Evolutionary conservation across 1,140 invertebrate species (phyloP).

Genomic region (Bathynomus jamesi): DNA sequence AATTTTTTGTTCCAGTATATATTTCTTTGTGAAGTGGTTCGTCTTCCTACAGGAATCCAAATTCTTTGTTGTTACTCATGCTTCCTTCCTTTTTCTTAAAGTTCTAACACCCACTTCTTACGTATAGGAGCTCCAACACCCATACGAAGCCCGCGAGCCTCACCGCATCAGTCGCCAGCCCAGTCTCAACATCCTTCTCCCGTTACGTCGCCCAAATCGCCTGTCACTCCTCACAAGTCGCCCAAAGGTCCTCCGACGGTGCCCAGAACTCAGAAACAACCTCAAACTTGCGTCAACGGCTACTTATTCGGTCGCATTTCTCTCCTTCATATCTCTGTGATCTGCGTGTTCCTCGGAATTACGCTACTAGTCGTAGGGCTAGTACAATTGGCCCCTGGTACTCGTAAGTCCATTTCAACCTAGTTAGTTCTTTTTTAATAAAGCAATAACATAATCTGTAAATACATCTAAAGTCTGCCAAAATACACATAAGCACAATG

Average conservation of each 20-base stretch:
- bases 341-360: slow-evolving; percentile 59
- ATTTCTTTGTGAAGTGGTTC: too few relatives aligned
- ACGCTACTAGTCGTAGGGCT: slow-evolving; percentile 68
- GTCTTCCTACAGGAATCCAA: not conserved
- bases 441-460: too few relatives aligned
- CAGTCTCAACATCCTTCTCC: slow-evolving; percentile 2
- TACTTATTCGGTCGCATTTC: slow-evolving; percentile 51
- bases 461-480: too few relatives aligned
- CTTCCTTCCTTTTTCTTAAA: not conserved
- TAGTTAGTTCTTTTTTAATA: too few relatives aligned
- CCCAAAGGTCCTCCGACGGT: slow-evolving; percentile 9
- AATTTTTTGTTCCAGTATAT: too few relatives aligned
- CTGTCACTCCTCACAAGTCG: slow-evolving; percentile 6
- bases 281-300: slow-evolving; percentile 34
- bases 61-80: not conserved
- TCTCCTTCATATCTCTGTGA: slow-evolving; percentile 62
- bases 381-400: slow-evolving; percentile 69
- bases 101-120: not conserved
- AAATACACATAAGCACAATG: too few relatives aligned
- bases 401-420: slow-evolving; percentile 51
- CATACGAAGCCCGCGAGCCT: slow-evolving; percentile 17
- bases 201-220: slow-evolving; percentile 22
- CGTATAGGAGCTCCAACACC: slow-evolving; percentile 20
- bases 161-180: slow-evolving; percentile 11
- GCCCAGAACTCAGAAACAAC: not conserved